Percentiles rank a stretch among this genome's conserved stretches.
These are phyloP conservation scores for Halcyon senegalensis DNA, from an alignment of 2,113 vertebrate genomes.

Conservation along the genomic window DNA sequence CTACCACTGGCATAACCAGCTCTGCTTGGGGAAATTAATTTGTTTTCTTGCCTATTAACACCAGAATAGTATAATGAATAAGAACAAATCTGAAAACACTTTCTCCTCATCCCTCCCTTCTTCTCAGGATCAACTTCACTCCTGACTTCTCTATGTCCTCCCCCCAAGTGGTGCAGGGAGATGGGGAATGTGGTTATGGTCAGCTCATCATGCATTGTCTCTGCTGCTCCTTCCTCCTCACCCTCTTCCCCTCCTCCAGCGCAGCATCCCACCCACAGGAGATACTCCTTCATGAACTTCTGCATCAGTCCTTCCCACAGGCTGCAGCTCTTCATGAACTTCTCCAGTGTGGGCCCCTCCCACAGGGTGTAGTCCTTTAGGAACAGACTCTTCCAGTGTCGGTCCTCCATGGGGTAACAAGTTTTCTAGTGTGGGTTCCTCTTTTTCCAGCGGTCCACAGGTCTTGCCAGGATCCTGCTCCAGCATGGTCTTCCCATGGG, in stretches of 20 bases:
- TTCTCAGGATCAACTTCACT: neutral
- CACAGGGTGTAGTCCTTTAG: neutral
- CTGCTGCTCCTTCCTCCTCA: neutral
- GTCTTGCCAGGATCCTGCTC: neutral
- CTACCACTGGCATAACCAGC: accelerated
- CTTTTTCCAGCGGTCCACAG: accelerated
- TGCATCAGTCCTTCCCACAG: neutral
- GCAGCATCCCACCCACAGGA: accelerated
- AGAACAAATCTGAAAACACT: neutral
- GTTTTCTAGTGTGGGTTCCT: neutral
- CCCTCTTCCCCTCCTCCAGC: neutral
- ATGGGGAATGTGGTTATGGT: accelerated
- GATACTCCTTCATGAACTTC: neutral
- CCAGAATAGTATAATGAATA: neutral
- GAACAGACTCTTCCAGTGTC: neutral
- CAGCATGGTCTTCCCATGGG: accelerated
- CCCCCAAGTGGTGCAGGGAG: accelerated
- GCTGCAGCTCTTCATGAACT: neutral
- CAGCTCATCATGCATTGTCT: neutral
- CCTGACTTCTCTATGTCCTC: neutral
- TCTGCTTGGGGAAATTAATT: neutral
- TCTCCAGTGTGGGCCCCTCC: neutral
- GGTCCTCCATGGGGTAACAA: no score
- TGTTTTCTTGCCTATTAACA: neutral
- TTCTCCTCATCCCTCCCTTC: neutral